A percentile compares a stretch with the other conserved stretches of the same genome.
Evolutionary conservation across 2,113 vertebrate genomes (phyloP).

Genomic region (Aptenodytes patagonicus): DNA sequence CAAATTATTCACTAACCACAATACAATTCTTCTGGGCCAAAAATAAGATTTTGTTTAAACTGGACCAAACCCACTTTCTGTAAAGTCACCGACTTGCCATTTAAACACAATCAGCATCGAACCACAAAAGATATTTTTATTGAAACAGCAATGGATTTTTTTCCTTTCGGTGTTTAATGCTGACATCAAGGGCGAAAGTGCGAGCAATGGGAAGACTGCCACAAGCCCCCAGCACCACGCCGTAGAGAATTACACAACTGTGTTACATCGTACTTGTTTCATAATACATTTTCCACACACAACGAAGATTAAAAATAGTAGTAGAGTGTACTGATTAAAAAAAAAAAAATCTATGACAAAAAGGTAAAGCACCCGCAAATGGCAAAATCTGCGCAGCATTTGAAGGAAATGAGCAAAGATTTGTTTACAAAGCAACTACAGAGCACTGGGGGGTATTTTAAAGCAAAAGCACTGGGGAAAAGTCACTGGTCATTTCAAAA

Average conservation of each 20-base stretch:
- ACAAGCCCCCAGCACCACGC: neutral
- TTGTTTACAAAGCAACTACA: neutral
- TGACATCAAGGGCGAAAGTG: neutral
- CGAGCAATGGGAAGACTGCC: fast-evolving
- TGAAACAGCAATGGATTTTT: neutral
- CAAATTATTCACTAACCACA: neutral
- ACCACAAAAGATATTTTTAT: neutral
- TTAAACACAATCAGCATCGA: neutral
- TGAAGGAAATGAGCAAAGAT: neutral
- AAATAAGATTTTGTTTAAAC: constrained; percentile 1
- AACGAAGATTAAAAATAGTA: neutral
- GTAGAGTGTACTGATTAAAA: neutral
- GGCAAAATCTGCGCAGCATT: neutral
- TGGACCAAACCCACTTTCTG: neutral
- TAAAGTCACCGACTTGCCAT: neutral
- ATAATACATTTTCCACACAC: neutral
- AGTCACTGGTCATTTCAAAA: neutral
- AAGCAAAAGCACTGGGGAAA: neutral
- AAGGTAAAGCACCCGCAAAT: neutral
- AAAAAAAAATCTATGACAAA: neutral
- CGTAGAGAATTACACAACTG: neutral
- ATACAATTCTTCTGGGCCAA: neutral
- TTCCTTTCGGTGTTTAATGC: neutral
- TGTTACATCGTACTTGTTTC: neutral
- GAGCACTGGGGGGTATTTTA: fast-evolving